Base-by-base conservation (phyloP, 2,888 invertebrate genomes). In the Pedicia rivosa region DNA sequence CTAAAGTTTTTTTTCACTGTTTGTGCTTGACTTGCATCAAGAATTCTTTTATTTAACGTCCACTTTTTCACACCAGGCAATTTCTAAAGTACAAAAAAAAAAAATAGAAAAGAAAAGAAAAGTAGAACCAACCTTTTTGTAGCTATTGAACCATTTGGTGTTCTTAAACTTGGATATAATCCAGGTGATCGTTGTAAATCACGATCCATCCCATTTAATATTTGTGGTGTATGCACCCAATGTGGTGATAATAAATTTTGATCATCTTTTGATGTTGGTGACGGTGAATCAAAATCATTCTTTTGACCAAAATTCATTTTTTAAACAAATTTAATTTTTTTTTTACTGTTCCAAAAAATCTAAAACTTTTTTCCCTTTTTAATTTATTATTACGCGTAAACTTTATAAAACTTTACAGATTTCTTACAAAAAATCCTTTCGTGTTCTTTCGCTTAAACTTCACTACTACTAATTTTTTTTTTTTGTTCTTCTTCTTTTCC, bases 261-360 rank as follows among this genome's bases (percentile, higher is more conserved):
- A 37, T 45, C 41, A 34, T 45, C 45, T 24, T 34, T 37, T 37
- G 39, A 33, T 22, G 27, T 37, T 24, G 43, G 42, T 17, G 42
- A 41, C 16, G 42, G 40, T 19, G 40, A 40, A 17, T 43, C 43
- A 10, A 38, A 35, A 15, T 37, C 41, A 7, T 29, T 20, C 6
- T 10, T 15, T 13, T 35, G 37, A 12, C 38, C 34, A 29, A 44
- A 35, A 39, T 37, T 41, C 41, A 41, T 42, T 16, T 28, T 37
- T 16, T 8, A 16, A 26, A n/a, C n/a, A n/a, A n/a, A n/a, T n/a
- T n/a, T n/a, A n/a, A n/a, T n/a, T n/a, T n/a, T n/a, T n/a, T n/a
- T n/a, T n/a, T n/a, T n/a, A n/a, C n/a, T n/a, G n/a, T n/a, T n/a
- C n/a, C n/a, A n/a, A n/a, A n/a, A n/a, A n/a, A n/a, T n/a, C n/a